Evolutionary conservation across 2,797 vertebrate species (phyloP), one percentile per base, ranked within the genome.

Genomic region (Sebastes trivittatus): DNA sequence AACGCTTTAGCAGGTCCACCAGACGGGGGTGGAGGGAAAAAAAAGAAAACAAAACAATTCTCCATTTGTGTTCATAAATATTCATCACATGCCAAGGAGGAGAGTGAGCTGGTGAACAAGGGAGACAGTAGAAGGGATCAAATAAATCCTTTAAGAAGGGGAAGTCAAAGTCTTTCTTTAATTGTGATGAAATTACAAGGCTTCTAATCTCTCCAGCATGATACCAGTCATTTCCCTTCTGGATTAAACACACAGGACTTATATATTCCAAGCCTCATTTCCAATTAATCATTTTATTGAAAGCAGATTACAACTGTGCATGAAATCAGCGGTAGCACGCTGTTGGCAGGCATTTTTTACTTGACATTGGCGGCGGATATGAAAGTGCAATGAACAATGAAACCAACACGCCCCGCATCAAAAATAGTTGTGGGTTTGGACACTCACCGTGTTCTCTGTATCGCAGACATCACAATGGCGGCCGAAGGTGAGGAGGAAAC

Each of bases 131-230:
- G 89, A 87, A 72, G 80, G 88, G 91, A 93, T 94, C 83, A 94
- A 91, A 93, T 87, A 90, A 95, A 95, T 93, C 93, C 89, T 87
- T 92, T 91, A 90, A 92, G 89, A 90, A 89, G 85, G 83, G 87
- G 81, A 93, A 89, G 91, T 90, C 90, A 86, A 93, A 90, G 92
- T 93, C 89, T 80, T 88, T 88, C 86, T 92, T 95, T 94, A 95
- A 94, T 95, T 95, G 93, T 95, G 93, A 95, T 94, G 90, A 95
- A 95, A 95, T 95, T 94, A 96, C 87, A 93, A 93, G 89, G 88
- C 88, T 84, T 91, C 91, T 96, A 95, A 96, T 96, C 95, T 94
- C 90, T 88, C 78, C 71, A 52, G 92, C 88, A 94, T 92, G 93
- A 93, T 92, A 93, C 85, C 82, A 92, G 89, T 93, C 89, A 91